These are phyloP conservation scores for Himalopsyche japonica DNA, from an alignment of 2,888 invertebrate species.

Conservation along the genomic window DNA sequence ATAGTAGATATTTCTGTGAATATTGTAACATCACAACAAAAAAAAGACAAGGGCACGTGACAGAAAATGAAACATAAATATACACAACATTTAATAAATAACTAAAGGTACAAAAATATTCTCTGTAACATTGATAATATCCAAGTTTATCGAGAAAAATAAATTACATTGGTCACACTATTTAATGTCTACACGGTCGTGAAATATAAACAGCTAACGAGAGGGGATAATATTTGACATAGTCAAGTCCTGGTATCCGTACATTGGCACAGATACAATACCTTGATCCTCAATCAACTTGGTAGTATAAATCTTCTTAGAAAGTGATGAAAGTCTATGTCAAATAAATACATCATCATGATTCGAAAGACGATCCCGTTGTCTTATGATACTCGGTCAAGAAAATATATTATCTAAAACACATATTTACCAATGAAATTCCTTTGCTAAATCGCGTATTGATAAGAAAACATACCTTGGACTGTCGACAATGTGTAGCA, in stretches of 20 bases:
- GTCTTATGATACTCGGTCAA: too few relatives aligned
- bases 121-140: too few relatives aligned
- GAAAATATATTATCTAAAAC: too few relatives aligned
- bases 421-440: too few relatives aligned
- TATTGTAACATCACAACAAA: too few relatives aligned
- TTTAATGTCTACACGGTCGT: background rate
- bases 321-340: background rate
- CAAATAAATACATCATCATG: background rate
- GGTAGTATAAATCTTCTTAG: background rate
- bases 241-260: background rate
- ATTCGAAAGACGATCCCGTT: background rate
- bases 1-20: too few relatives aligned
- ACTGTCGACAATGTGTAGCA: background rate
- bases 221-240: background rate
- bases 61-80: too few relatives aligned
- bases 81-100: too few relatives aligned
- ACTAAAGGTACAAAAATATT: too few relatives aligned
- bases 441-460: too few relatives aligned
- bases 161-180: background rate
- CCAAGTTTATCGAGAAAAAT: too few relatives aligned
- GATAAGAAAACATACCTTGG: background rate
- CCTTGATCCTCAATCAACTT: background rate
- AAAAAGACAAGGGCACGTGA: too few relatives aligned
- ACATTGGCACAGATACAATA: background rate
- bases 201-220: background rate